Evolutionary conservation across 2,888 invertebrate species (phyloP).

Genomic region (Metopia argyrocephala): DNA sequence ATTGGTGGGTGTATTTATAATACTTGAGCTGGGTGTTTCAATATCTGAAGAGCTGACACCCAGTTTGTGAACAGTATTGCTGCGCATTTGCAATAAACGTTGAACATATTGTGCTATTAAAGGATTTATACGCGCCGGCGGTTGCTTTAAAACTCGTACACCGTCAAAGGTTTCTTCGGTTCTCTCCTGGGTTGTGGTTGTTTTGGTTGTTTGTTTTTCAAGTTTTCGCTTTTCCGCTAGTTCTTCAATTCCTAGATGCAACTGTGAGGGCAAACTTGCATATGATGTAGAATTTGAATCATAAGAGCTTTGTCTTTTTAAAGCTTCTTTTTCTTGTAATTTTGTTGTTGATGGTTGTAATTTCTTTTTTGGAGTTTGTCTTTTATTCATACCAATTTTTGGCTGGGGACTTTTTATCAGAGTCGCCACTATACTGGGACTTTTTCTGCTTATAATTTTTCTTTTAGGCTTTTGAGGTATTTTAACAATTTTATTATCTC

Average conservation of each 20-base stretch:
- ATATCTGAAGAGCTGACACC: constrained; percentile 79
- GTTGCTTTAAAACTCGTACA: not conserved
- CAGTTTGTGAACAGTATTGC: constrained; percentile 79
- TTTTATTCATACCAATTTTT: constrained; percentile 29
- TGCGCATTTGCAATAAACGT: constrained; percentile 80
- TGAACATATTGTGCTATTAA: constrained; percentile 79
- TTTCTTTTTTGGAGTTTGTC: constrained; percentile 43
- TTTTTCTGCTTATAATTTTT: constrained; percentile 59
- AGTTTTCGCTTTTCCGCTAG: constrained; percentile 24
- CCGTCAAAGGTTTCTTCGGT: not conserved
- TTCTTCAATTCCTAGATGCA: constrained; percentile 50
- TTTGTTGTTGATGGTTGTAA: not conserved
- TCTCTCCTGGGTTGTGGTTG: not conserved
- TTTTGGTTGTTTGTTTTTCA: not conserved
- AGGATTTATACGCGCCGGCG: constrained; percentile 71
- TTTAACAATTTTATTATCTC: constrained; percentile 40
- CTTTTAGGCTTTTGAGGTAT: constrained; percentile 32
- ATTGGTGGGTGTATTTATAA: constrained; percentile 78
- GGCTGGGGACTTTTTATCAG: constrained; percentile 57
- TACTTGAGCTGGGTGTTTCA: constrained; percentile 79
- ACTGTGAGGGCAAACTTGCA: constrained; percentile 70
- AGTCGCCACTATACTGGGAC: constrained; percentile 66
- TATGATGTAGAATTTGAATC: constrained; percentile 74
- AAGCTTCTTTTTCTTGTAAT: not conserved
- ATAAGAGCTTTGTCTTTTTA: constrained; percentile 67